Percentiles rank a stretch among this genome's conserved stretches.
Evolutionary conservation across 2,113 vertebrate genomes (phyloP).

Genomic region (Upupa epops): DNA sequence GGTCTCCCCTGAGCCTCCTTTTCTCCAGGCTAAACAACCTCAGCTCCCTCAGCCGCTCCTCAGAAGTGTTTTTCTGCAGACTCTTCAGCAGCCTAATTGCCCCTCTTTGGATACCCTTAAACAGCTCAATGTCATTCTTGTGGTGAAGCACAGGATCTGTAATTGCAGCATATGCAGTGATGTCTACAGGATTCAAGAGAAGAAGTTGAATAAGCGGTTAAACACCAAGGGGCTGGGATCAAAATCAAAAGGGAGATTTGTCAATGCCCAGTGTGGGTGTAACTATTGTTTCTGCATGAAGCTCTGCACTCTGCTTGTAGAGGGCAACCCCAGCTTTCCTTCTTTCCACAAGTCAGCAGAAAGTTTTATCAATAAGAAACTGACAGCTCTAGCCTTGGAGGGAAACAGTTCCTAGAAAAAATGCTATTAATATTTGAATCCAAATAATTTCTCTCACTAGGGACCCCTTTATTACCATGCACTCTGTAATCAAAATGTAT

Average conservation of each 20-base stretch:
- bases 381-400: not conserved
- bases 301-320: not conserved
- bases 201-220: not conserved
- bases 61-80: too few relatives aligned
- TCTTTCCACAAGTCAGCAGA: not conserved
- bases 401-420: not conserved
- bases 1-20: too few relatives aligned
- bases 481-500: constrained; percentile 17
- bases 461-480: not conserved
- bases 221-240: not conserved
- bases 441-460: not conserved
- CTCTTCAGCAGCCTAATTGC: too few relatives aligned
- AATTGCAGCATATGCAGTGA: rapidly evolving
- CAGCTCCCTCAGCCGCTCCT: too few relatives aligned
- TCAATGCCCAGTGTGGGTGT: not conserved
- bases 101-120: too few relatives aligned
- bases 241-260: not conserved
- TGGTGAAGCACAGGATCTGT: not conserved
- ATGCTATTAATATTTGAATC: not conserved
- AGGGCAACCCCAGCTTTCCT: not conserved
- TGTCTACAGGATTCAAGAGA: not conserved
- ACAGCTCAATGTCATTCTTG: too few relatives aligned
- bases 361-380: not conserved
- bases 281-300: not conserved
- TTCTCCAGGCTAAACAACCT: too few relatives aligned